A percentile compares a stretch with the other conserved stretches of the same genome.
Evolutionary conservation across 2,797 vertebrate species (phyloP).

Genomic region (Sternotherus odoratus): DNA sequence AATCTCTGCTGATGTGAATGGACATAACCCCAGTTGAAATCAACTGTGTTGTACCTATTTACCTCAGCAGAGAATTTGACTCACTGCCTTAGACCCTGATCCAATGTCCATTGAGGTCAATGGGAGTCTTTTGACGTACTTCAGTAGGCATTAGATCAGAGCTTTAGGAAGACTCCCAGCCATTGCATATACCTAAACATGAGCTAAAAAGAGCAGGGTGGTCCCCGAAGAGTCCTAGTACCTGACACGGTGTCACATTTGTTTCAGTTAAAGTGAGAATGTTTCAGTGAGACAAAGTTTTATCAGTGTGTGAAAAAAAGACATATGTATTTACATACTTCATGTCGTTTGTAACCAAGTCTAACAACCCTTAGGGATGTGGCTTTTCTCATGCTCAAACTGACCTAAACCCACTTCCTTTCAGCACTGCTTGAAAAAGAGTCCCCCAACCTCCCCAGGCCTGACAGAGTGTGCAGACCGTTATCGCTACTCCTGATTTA

Average conservation of each 20-base stretch:
- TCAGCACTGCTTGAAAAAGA: neutral
- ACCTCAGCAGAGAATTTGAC: neutral
- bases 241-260: neutral
- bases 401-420: neutral
- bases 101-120: neutral
- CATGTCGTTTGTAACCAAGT: neutral
- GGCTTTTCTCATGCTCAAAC: accelerated
- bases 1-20: neutral
- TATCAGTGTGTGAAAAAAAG: neutral
- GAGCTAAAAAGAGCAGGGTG: neutral
- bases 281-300: neutral
- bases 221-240: neutral
- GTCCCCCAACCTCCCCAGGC: neutral
- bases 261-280: neutral
- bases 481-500: neutral
- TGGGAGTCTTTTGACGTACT: neutral
- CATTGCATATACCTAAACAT: neutral
- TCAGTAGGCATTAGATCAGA: neutral
- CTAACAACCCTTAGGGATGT: accelerated
- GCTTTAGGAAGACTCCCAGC: neutral
- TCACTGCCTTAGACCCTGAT: neutral
- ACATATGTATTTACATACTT: neutral
- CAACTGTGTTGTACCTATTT: neutral
- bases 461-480: neutral
- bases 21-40: neutral